A percentile compares a stretch with the other conserved stretches of the same genome.
Evolutionary conservation across 2,113 vertebrate genomes (phyloP).

Genomic region (Muntiacus reevesi): DNA sequence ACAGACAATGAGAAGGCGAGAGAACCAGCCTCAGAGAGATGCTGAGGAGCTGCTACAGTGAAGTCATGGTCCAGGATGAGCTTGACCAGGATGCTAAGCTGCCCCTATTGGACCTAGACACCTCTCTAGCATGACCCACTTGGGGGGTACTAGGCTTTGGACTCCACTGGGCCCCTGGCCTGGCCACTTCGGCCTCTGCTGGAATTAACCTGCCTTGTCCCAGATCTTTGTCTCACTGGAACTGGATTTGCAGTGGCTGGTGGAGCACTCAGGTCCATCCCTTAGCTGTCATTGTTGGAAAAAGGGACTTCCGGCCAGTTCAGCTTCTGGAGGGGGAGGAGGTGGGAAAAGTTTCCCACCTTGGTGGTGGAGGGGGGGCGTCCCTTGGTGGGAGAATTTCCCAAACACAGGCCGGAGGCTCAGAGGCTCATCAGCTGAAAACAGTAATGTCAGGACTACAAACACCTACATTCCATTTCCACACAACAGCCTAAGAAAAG

Average conservation of each 20-base stretch:
- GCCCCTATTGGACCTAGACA: neutral
- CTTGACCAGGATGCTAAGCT: neutral
- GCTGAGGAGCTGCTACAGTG: accelerated
- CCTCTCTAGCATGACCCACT: neutral
- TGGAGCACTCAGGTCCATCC: neutral
- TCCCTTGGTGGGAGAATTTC: neutral
- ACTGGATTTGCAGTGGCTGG: neutral
- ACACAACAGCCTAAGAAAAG: neutral
- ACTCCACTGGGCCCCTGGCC: neutral
- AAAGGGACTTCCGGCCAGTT: neutral
- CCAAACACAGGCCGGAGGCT: neutral
- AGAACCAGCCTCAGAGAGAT: neutral
- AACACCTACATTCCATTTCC: neutral
- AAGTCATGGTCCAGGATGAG: neutral
- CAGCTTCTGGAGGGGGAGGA: accelerated
- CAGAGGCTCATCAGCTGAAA: neutral
- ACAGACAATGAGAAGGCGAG: neutral
- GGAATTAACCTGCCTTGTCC: neutral
- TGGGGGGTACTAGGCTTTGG: neutral
- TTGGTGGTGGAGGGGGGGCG: accelerated
- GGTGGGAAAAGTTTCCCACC: neutral
- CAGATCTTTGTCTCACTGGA: neutral
- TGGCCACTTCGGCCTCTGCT: neutral
- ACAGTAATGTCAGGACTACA: neutral
- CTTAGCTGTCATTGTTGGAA: neutral